phyloP scores from a whole-genome alignment of 2,797 vertebrate genomes.

The Neostethus bicornis region DNA sequence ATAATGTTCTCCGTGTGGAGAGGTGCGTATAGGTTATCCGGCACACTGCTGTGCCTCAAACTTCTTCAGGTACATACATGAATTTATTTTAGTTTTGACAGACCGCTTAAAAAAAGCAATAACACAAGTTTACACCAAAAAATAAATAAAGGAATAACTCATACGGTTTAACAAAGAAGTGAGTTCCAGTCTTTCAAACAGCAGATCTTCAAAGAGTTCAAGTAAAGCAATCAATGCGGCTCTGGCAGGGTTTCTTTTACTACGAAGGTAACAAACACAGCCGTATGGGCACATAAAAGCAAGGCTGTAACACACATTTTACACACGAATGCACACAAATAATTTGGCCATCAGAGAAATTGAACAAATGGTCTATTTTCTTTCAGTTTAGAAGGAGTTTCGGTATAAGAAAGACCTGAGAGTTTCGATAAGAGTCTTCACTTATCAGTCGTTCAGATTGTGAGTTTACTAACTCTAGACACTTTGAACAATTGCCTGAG shows the following conservation, averaged over 20 bases:
- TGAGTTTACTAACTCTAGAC: no score
- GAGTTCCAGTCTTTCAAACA: conserved; percentile 36
- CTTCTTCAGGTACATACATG: conserved; percentile 13
- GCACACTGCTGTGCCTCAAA: conserved; percentile 17
- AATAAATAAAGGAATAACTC: not conserved
- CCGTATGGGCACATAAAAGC: conserved; percentile 10
- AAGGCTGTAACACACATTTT: conserved; percentile 6
- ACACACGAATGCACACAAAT: conserved; percentile 22
- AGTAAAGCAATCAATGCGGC: conserved; percentile 14
- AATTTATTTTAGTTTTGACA: conserved; percentile 20
- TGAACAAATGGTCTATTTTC: conserved; percentile 18
- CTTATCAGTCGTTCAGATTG: no score
- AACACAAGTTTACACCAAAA: conserved; percentile 9
- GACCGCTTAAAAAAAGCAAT: conserved; percentile 9
- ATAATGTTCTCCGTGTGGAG: conserved; percentile 24
- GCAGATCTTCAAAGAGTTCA: conserved; percentile 21
- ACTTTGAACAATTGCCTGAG: no score
- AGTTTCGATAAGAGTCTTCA: not conserved
- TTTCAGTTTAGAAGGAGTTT: not conserved
- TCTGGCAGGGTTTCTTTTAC: conserved; percentile 9
- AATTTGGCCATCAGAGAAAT: conserved; percentile 20
- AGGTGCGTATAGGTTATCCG: conserved; percentile 32
- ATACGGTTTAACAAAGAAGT: conserved; percentile 21
- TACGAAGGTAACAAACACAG: conserved; percentile 4
- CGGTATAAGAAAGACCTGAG: not conserved